Conservation (phyloP, 2,797 vertebrate species). For the Discoglossus pictus region DNA sequence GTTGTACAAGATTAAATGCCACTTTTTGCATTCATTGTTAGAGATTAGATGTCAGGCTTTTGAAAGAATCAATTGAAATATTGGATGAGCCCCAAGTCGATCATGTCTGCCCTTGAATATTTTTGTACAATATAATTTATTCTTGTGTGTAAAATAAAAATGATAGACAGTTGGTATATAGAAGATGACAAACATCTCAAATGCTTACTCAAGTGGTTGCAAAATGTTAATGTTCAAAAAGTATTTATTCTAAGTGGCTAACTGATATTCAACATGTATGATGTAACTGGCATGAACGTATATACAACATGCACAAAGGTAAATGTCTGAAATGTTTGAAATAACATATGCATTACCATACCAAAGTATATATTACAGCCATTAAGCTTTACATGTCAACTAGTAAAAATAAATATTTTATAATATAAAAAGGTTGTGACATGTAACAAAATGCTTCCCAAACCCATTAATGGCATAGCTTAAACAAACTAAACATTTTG, state of each 20-base stretch:
- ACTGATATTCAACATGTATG: neutral
- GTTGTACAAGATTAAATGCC: conserved; percentile 34
- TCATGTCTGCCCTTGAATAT: conserved; percentile 43
- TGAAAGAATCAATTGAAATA: conserved; percentile 32
- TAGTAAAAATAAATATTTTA: conserved; percentile 3
- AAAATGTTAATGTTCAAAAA: neutral
- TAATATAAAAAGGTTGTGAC: neutral
- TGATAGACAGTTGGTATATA: no score
- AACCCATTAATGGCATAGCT: no score
- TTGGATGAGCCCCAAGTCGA: conserved; percentile 35
- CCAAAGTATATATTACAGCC: neutral
- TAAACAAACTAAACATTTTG: no score
- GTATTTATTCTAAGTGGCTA: neutral
- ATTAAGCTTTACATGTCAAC: conserved; percentile 5
- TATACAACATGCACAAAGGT: neutral
- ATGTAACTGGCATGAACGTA: neutral
- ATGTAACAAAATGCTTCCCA: conserved; percentile 10
- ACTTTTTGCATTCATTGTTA: conserved; percentile 44
- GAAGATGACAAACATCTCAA: no score
- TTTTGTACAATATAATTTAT: conserved; percentile 25
- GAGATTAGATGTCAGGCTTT: conserved; percentile 39
- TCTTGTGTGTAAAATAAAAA: no score
- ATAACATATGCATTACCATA: neutral
- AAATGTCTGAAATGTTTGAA: neutral
- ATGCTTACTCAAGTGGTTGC: neutral